Conservation (phyloP, 1,140 invertebrate genomes). For the Drosophila triauraria region DNA sequence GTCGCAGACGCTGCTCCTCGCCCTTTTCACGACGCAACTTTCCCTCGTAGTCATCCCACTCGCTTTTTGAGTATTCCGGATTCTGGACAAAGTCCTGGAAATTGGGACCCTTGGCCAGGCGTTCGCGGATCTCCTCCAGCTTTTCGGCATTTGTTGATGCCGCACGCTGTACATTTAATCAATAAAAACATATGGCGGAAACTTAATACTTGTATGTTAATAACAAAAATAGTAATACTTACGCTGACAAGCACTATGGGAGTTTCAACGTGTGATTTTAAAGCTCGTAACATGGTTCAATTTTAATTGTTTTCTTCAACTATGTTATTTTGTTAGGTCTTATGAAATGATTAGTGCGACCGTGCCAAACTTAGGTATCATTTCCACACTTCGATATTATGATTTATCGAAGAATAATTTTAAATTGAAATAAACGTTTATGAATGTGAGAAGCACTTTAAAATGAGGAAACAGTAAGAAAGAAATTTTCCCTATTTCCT, state of each 20-base stretch:
- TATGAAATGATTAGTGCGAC: slow-evolving; percentile 40
- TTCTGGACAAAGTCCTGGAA: slow-evolving; percentile 88
- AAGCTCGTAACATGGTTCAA: slow-evolving; percentile 17
- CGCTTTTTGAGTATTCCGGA: slow-evolving; percentile 85
- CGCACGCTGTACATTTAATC: slow-evolving; percentile 47
- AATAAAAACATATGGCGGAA: background rate
- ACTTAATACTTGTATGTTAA: background rate
- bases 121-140: slow-evolving; percentile 87
- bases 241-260: slow-evolving; percentile 24
- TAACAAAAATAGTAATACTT: background rate
- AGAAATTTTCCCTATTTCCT: background rate
- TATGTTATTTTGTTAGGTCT: slow-evolving; percentile 40
- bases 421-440: background rate
- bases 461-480: no score
- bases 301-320: slow-evolving; percentile 5
- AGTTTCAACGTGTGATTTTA: slow-evolving; percentile 26
- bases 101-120: slow-evolving; percentile 87
- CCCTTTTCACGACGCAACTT: slow-evolving; percentile 94
- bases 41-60: slow-evolving; percentile 89
- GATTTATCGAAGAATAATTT: background rate
- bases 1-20: slow-evolving; percentile 91
- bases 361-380: slow-evolving; percentile 1
- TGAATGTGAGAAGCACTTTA: no score
- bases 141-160: slow-evolving; percentile 70
- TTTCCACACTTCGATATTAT: background rate